Conservation (phyloP, 2,113 vertebrate genomes). For the Micronisus gabar region DNA sequence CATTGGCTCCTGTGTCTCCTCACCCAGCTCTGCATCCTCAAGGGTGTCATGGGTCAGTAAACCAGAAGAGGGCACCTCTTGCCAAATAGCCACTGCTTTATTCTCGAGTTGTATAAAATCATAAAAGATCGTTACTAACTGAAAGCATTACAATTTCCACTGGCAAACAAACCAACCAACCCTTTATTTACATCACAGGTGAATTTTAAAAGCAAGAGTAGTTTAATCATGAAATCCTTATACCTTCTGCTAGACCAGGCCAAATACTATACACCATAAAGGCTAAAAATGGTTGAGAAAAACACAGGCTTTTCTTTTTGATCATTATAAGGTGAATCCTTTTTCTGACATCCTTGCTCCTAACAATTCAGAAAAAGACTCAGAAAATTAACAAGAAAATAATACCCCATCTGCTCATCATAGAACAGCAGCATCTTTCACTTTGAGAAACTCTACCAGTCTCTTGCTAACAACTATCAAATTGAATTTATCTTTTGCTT, state of each 20-base stretch:
- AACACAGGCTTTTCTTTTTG: not conserved
- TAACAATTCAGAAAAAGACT: not conserved
- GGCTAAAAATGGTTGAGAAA: not conserved
- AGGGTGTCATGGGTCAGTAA: not conserved
- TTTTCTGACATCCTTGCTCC: not conserved
- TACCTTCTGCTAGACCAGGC: not conserved
- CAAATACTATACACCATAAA: not conserved
- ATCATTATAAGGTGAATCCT: not conserved
- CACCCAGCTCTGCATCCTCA: not conserved
- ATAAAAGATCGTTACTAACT: not conserved
- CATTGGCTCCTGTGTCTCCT: not conserved
- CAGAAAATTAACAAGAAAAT: not conserved
- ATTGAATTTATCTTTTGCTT: not conserved
- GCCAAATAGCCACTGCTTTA: not conserved
- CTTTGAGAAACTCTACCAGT: not conserved
- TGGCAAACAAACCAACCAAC: not conserved
- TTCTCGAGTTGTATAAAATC: accelerated
- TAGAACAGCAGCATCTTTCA: not conserved
- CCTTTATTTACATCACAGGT: not conserved
- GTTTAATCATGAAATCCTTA: not conserved
- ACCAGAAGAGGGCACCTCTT: not conserved
- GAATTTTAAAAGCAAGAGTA: not conserved
- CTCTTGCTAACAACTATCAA: not conserved
- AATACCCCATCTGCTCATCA: not conserved
- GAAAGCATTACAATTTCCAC: not conserved